phyloP scores from a whole-genome alignment of 2,113 vertebrate genomes.

The Leptobrachium leishanense region DNA sequence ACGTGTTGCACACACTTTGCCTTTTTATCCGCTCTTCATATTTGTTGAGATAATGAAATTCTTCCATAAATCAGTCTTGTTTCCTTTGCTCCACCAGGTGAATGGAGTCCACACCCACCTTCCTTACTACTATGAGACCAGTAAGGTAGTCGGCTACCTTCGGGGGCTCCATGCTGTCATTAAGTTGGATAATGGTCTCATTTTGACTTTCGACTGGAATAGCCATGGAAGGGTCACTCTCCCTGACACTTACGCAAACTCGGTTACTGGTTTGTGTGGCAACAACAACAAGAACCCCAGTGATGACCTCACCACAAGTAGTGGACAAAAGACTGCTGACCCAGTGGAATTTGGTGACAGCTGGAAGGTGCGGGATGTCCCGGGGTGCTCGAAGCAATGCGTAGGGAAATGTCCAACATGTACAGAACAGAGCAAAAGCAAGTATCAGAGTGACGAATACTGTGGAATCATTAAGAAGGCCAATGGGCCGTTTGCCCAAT shows the following conservation, averaged over 20 bases:
- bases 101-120: conserved; percentile 61
- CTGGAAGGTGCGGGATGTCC: conserved; percentile 56
- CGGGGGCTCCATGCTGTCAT: conserved; percentile 54
- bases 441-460: conserved; percentile 14
- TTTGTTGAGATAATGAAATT: no score
- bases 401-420: conserved; percentile 43
- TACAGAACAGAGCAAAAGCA: background rate
- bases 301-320: conserved; percentile 63
- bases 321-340: conserved; percentile 52
- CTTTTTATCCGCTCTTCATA: no score
- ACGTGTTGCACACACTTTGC: no score
- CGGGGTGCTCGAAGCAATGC: conserved; percentile 53
- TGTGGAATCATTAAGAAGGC: conserved; percentile 52
- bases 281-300: conserved; percentile 55
- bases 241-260: conserved; percentile 57
- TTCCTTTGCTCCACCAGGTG: conserved; percentile 51
- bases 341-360: conserved; percentile 63
- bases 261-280: conserved; percentile 68
- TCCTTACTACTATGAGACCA: conserved; percentile 42
- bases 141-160: conserved; percentile 37
- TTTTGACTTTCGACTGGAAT: conserved; percentile 59
- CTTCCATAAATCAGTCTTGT: no score
- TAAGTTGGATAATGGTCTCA: conserved; percentile 63
- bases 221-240: conserved; percentile 59
- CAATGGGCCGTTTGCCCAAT: conserved; percentile 57